Percentiles rank a stretch among this genome's conserved stretches.
Evolutionary conservation across 2,113 vertebrate species (phyloP).

Genomic region (Rhinolophus ferrumequinum): DNA sequence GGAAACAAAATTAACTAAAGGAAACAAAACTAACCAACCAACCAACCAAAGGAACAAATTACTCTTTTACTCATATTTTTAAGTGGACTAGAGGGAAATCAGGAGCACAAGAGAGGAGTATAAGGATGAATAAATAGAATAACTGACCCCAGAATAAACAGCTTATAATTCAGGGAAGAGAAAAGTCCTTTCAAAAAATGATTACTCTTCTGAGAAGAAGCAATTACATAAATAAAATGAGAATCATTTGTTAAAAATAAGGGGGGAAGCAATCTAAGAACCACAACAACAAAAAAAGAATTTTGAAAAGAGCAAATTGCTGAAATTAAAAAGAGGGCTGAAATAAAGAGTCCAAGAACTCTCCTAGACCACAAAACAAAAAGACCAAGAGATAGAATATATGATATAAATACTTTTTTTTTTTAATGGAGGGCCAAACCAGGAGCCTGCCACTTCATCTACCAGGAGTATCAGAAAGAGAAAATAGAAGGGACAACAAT

Average conservation of each 20-base stretch:
- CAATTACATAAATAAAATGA: not conserved
- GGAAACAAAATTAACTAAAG: not conserved
- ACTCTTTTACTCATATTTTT: not conserved
- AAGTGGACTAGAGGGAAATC: not conserved
- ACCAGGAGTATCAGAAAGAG: not conserved
- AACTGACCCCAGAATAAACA: not conserved
- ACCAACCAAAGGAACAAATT: not conserved
- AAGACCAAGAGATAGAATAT: not conserved
- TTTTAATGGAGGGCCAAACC: not conserved
- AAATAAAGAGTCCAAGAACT: not conserved
- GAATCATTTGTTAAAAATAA: not conserved
- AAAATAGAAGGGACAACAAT: not conserved
- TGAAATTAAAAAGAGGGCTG: slow-evolving; percentile 5
- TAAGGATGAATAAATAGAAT: not conserved
- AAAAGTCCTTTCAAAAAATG: not conserved
- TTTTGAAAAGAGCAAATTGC: slow-evolving; percentile 19
- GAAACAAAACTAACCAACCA: not conserved
- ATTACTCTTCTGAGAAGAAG: not conserved
- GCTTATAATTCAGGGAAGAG: not conserved
- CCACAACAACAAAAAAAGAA: not conserved
- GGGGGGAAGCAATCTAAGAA: not conserved
- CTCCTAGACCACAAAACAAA: not conserved
- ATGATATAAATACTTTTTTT: not conserved
- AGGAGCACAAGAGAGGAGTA: not conserved
- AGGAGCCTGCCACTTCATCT: not conserved